These are phyloP conservation scores for Drosophila neocordata DNA, from an alignment of 1,140 invertebrate species.

Conservation along the genomic window DNA sequence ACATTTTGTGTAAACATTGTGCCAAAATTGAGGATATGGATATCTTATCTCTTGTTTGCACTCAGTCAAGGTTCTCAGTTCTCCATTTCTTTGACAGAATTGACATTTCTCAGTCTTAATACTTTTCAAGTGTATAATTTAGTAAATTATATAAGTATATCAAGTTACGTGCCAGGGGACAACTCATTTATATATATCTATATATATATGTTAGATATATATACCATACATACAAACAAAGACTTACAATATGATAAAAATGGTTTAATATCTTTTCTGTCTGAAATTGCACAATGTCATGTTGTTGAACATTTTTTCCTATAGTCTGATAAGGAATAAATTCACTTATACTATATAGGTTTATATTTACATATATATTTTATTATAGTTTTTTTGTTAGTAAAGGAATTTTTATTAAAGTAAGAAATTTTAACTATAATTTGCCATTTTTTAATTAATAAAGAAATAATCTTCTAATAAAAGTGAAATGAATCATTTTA, in stretches of 20 bases:
- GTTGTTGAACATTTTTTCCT: neutral
- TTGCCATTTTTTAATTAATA: too few species aligned
- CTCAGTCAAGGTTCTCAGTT: conserved; percentile 68
- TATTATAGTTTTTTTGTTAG: too few species aligned
- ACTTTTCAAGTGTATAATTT: conserved; percentile 80
- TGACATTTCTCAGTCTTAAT: conserved; percentile 50
- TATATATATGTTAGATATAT: conserved; percentile 27
- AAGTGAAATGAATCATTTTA: too few species aligned
- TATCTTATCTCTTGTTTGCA: conserved; percentile 81
- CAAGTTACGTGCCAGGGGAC: conserved; percentile 59
- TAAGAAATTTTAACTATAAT: too few species aligned
- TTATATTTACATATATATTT: too few species aligned
- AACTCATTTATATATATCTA: conserved; percentile 36
- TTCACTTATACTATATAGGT: neutral
- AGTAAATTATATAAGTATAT: conserved; percentile 80
- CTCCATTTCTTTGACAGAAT: conserved; percentile 36
- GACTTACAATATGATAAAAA: conserved; percentile 54
- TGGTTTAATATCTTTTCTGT: conserved; percentile 56
- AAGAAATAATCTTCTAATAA: too few species aligned
- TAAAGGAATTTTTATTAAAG: too few species aligned
- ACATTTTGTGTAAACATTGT: conserved; percentile 72
- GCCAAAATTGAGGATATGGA: conserved; percentile 74
- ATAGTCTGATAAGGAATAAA: neutral
- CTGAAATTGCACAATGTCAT: conserved; percentile 55
- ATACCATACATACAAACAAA: neutral